Base-by-base conservation (phyloP, 2,888 invertebrate genomes). In the Lithophane leautieri region DNA sequence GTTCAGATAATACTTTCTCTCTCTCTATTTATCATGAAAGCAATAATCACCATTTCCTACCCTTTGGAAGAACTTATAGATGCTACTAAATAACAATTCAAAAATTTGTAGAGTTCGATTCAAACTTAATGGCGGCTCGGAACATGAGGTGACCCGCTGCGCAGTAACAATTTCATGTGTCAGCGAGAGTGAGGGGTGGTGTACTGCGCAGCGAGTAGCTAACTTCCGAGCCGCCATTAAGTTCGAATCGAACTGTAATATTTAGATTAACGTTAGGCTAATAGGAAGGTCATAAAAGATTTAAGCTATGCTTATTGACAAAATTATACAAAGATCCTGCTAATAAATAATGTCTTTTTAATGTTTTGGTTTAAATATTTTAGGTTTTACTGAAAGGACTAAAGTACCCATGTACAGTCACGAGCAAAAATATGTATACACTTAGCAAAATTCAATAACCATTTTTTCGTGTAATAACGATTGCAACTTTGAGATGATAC, bases 311-410 rank as follows among this genome's bases (percentile, higher is more conserved):
- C 42, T 65, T 12, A 76, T 60, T 52, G 14, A 25, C 22, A 67
- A 60, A 44, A 34, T 44, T 40, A 61, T 40, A 4, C 22, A 25
- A 60, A 61, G 19, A 74, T 14, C 12, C 60, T 40, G 4, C 16
- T 28, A 42, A 42, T 50, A 42, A 28, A 22, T 14, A 61, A 66
- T n/a, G n/a, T 34, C 44, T 60, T 8, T 16, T 56, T n/a, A 52
- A 44, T 65, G 19, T 76, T 66, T 44, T 3, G 34, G 52, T 28
- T 25, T 54, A 40, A 61, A 76, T 76, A 76, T 50, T n/a, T 19
- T 19, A 28, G 12, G n/a, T 42, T 68, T 56, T 76, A 62, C 40
- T 61, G 16, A 52, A 67, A 50, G 11, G 14, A 40, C 16, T 44
- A 25, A 19, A 14, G 11, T 16, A 47, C 16, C 50, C 7, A 9